These are phyloP conservation scores for Dynastes maya DNA, from an alignment of 2,888 invertebrate species.

Conservation along the genomic window DNA sequence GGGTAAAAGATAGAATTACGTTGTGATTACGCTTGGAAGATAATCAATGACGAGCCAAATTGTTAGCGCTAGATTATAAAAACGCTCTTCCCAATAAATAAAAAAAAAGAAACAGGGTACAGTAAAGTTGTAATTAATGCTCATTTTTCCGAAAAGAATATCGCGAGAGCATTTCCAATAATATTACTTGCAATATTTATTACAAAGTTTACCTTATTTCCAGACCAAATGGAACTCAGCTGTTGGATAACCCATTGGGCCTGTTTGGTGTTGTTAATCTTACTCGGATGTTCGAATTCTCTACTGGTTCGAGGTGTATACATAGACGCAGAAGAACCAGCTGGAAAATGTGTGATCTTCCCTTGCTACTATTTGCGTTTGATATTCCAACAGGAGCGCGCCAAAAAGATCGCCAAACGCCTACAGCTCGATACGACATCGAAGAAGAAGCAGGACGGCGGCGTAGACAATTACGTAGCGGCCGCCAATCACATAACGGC, in stretches of 20 bases:
- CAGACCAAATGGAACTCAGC: conserved; percentile 73
- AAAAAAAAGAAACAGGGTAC: no score
- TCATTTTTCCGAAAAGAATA: no score
- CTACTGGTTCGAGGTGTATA: conserved; percentile 90
- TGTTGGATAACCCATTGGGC: conserved; percentile 87
- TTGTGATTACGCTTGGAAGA: no score
- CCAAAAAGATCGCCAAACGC: conserved; percentile 71
- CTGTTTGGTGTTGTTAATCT: conserved; percentile 82
- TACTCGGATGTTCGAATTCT: conserved; percentile 90
- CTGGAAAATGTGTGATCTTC: conserved; percentile 87
- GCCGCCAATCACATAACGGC: conserved; percentile 48
- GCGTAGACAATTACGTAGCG: conserved; percentile 51
- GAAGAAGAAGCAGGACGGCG: conserved; percentile 56
- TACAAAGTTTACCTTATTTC: neutral
- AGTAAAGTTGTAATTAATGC: no score
- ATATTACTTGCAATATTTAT: neutral
- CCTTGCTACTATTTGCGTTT: conserved; percentile 88
- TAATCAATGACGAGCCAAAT: no score
- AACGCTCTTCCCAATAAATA: no score
- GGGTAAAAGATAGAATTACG: no score
- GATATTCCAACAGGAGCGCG: conserved; percentile 81
- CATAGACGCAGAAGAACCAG: conserved; percentile 89
- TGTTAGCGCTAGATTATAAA: no score
- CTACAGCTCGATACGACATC: conserved; percentile 58
- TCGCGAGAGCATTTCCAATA: no score